Base-by-base conservation (phyloP, 1,140 invertebrate species). In the Triops longicaudatus region DNA sequence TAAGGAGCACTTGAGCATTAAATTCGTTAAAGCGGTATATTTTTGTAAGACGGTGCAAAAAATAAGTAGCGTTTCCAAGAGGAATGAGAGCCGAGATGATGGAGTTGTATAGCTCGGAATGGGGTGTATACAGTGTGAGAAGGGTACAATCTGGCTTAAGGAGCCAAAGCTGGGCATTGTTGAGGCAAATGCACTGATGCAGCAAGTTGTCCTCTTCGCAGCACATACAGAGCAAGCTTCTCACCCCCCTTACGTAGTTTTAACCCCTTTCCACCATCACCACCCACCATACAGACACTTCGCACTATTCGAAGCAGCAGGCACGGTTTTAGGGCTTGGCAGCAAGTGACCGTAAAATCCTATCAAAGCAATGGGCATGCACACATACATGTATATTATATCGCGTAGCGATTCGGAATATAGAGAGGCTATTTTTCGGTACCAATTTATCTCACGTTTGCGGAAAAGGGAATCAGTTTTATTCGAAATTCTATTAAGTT, bases 311-410 rank as follows among this genome's bases (percentile, higher is more conserved):
- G 14, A 14, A 63, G 50, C 50, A 63, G 50, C 50, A 63, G 50
- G 50, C 50, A 63, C 50, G 50, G 50, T 63, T 37, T 63, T 63
- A 63, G 50, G 50, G 50, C 50, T 63, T 63, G 50, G 50, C 17
- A 63, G 50, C 50, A 63, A 63, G 50, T 63, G 50, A 63, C 50
- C 50, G 50, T 63, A 63, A 63, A 63, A 63, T 63, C 50, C 50
- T 63, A 63, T 63, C 50, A 63, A 63, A 63, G 50, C 50, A 63
- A 63, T 63, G 50, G 50, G 50, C 50, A 63, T 63, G 22, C 50
- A 63, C 50, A 63, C 22, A 63, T 63, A 63, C 50, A 63, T 63
- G 10, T 63, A 63, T 63, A 17, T 63, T 63, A 63, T 63, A 63
- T 63, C 50, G 22, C 10, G 14, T 17, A 63, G 31, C 50, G 17